These are phyloP conservation scores for Sitophilus oryzae DNA, from an alignment of 1,140 invertebrate genomes.

Conservation along the genomic window DNA sequence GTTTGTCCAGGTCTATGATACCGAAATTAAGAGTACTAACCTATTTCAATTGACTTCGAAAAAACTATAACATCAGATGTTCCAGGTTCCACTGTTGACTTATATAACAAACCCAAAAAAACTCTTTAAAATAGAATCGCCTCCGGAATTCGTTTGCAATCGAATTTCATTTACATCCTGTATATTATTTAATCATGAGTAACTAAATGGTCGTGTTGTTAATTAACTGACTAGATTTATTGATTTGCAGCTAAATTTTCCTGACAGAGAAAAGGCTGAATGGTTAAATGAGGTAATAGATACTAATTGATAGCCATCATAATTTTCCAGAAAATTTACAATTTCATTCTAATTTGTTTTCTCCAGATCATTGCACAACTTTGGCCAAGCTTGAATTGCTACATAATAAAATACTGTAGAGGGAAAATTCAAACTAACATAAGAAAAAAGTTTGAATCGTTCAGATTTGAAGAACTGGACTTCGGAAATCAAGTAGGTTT, in stretches of 20 bases:
- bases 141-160: too few species aligned
- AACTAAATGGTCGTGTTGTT: slow-evolving; percentile 4
- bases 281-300: slow-evolving; percentile 83
- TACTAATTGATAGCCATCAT: neutral
- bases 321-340: neutral
- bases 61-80: too few species aligned
- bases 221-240: slow-evolving; percentile 12
- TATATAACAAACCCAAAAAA: too few species aligned
- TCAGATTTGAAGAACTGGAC: slow-evolving; percentile 86
- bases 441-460: slow-evolving; percentile 72
- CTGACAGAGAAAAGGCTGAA: slow-evolving; percentile 86
- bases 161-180: too few species aligned
- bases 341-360: neutral
- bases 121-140: too few species aligned
- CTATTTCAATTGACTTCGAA: too few species aligned
- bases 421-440: slow-evolving; percentile 78
- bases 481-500: slow-evolving; percentile 74
- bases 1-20: too few species aligned
- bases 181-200: too few species aligned
- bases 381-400: slow-evolving; percentile 91
- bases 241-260: slow-evolving; percentile 72
- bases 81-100: too few species aligned
- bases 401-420: slow-evolving; percentile 70
- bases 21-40: too few species aligned
- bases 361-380: slow-evolving; percentile 77